These are phyloP conservation scores for Prorops nasuta DNA, from an alignment of 1,140 invertebrate species.

Conservation along the genomic window DNA sequence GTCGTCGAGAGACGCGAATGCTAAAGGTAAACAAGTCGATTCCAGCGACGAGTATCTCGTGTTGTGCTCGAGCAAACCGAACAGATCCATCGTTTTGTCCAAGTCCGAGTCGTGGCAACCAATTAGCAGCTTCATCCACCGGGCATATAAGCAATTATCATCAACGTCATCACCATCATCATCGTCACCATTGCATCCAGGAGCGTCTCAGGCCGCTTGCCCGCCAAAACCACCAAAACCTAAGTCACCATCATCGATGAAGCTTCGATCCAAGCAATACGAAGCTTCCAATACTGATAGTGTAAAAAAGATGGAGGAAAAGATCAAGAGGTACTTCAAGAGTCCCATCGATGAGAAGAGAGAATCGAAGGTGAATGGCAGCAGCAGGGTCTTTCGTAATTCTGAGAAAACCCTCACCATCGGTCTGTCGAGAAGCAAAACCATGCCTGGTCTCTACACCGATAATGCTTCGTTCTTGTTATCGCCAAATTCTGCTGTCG, in stretches of 20 bases:
- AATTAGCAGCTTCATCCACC: constrained; percentile 55
- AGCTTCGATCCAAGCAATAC: constrained; percentile 67
- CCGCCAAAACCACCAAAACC: constrained; percentile 61
- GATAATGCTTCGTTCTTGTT: constrained; percentile 53
- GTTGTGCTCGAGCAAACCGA: constrained; percentile 40
- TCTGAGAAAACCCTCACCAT: constrained; percentile 33
- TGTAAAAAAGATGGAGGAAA: constrained; percentile 70
- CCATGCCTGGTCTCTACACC: constrained; percentile 69
- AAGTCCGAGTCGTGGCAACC: constrained; percentile 80
- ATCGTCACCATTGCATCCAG: too few species aligned
- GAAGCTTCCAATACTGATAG: constrained; percentile 75
- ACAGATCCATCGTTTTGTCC: constrained; percentile 58
- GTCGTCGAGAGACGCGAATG: too few species aligned
- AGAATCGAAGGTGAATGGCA: neutral
- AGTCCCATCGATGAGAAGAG: constrained; percentile 16
- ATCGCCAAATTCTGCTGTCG: neutral
- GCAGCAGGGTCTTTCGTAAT: neutral
- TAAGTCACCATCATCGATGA: constrained; percentile 70
- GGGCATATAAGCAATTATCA: too few species aligned
- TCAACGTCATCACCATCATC: too few species aligned
- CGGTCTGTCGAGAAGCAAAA: constrained; percentile 65
- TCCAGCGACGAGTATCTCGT: constrained; percentile 52
- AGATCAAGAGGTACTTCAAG: constrained; percentile 78
- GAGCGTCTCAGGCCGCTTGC: neutral
- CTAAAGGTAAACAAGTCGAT: too few species aligned